Conservation (phyloP, 2,797 vertebrate species). For the Muscicapa striata region DNA sequence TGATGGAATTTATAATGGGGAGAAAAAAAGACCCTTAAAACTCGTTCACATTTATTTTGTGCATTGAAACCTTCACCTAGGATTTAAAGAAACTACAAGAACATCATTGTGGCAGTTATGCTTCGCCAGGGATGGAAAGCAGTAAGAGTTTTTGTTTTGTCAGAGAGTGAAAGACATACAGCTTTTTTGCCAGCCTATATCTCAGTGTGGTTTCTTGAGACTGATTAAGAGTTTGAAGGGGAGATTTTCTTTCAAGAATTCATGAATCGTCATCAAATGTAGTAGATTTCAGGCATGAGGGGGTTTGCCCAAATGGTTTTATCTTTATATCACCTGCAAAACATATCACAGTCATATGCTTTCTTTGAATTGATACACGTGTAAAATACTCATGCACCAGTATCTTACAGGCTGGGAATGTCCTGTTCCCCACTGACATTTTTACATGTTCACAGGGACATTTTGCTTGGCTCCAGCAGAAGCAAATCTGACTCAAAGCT, state of each 20-base stretch:
- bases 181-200: constrained; percentile 44
- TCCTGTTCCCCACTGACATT: background rate
- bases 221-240: constrained; percentile 5
- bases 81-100: constrained; percentile 20
- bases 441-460: fast-evolving
- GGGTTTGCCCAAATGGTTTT: background rate
- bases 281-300: background rate
- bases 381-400: background rate
- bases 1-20: background rate
- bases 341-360: background rate
- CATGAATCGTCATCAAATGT: background rate
- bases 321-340: background rate
- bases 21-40: background rate
- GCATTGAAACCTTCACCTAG: background rate
- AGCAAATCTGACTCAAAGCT: background rate
- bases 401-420: background rate
- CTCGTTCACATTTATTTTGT: background rate
- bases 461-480: background rate
- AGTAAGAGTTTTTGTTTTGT: constrained; percentile 32
- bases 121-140: constrained; percentile 32
- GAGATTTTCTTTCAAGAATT: constrained; percentile 47
- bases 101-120: background rate
- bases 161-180: background rate
- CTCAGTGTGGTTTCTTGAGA: constrained; percentile 61
- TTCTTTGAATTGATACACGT: background rate